phyloP scores from a whole-genome alignment of 2,113 vertebrate species.

The Crotalus helleri region DNA sequence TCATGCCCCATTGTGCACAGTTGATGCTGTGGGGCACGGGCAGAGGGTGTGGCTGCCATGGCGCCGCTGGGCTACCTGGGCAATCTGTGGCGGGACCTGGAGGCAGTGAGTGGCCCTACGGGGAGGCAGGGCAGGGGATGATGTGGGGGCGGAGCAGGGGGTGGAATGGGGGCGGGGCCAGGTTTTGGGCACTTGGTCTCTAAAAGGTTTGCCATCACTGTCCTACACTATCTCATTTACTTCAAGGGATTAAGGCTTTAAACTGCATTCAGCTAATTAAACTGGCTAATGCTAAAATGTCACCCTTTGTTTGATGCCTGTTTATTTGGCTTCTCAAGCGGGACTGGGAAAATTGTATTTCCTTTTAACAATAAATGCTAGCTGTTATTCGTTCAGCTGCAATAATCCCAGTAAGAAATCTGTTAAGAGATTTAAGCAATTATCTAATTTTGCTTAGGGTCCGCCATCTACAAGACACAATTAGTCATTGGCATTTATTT shows the following conservation, averaged over 20 bases:
- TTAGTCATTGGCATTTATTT: not conserved
- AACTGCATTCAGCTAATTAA: not conserved
- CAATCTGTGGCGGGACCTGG: too few species aligned
- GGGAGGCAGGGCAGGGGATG: too few species aligned
- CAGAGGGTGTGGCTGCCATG: too few species aligned
- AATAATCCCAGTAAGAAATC: not conserved
- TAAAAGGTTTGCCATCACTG: too few species aligned
- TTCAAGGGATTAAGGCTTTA: not conserved
- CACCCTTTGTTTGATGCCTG: not conserved
- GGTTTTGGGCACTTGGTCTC: too few species aligned
- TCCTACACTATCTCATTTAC: not conserved
- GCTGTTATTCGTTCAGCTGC: not conserved
- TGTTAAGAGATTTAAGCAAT: not conserved
- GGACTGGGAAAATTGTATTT: not conserved
- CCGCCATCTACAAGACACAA: not conserved
- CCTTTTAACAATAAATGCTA: not conserved
- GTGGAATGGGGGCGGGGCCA: too few species aligned
- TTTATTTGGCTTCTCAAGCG: not conserved
- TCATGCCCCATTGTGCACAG: too few species aligned
- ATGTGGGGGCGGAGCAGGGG: too few species aligned
- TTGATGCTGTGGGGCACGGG: too few species aligned
- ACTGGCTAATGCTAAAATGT: not conserved
- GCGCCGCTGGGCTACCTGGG: too few species aligned
- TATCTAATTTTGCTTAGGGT: not conserved
- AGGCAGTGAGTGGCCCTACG: too few species aligned